Percentiles rank a stretch among this genome's conserved stretches.
phyloP scores from a whole-genome alignment of 2,797 vertebrate species.

The Eptatretus atami region DNA sequence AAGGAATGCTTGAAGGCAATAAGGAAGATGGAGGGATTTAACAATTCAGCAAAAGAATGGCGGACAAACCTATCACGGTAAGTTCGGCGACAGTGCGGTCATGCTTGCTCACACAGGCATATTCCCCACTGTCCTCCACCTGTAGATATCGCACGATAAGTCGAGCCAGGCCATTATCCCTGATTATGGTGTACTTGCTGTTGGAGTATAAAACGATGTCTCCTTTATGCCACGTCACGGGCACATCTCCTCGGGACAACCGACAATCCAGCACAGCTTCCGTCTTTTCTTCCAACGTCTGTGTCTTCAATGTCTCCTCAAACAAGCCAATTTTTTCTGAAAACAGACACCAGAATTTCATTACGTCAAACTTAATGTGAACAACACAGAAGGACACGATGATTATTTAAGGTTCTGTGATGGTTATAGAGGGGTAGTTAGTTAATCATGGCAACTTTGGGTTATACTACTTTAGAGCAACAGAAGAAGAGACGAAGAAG shows the following conservation, averaged over 20 bases:
- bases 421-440: too few relatives aligned
- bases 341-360: not conserved
- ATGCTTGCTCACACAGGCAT: not conserved
- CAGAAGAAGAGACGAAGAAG: too few relatives aligned
- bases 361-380: too few relatives aligned
- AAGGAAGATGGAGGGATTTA: too few relatives aligned
- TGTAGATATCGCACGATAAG: not conserved
- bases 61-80: not conserved
- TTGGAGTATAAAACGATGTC: not conserved
- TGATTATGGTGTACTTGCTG: not conserved
- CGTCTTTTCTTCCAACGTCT: not conserved
- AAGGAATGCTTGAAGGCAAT: too few relatives aligned
- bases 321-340: constrained; percentile 5
- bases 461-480: too few relatives aligned
- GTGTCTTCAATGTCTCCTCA: not conserved
- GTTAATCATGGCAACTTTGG: too few relatives aligned
- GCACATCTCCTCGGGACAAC: not conserved
- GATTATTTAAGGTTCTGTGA: too few relatives aligned
- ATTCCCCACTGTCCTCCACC: not conserved
- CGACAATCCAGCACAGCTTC: not conserved
- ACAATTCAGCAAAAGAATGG: too few relatives aligned
- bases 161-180: not conserved
- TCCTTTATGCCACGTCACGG: not conserved
- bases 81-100: not conserved
- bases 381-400: too few relatives aligned